phyloP scores from a whole-genome alignment of 2,888 invertebrate genomes.

The Latrodectus hesperus region DNA sequence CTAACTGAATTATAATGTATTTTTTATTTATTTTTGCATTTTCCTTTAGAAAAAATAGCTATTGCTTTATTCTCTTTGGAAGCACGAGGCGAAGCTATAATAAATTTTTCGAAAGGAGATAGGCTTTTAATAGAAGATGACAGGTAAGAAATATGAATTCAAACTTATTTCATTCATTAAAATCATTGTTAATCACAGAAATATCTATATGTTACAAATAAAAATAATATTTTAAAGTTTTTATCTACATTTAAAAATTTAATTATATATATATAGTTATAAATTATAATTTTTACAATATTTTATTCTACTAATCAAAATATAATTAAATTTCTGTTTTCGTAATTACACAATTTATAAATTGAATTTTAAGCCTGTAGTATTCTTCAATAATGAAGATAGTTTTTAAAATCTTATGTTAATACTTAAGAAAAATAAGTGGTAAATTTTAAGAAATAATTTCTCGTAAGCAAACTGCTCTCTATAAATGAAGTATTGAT shows the following conservation, averaged over 20 bases:
- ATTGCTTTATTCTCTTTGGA: constrained; percentile 96
- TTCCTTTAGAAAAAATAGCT: constrained; percentile 77
- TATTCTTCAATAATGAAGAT: too few relatives aligned
- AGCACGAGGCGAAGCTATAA: constrained; percentile 94
- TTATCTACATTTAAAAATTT: background rate
- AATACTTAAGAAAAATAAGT: too few relatives aligned
- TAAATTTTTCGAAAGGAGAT: constrained; percentile 90
- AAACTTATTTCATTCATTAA: background rate
- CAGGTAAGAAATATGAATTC: constrained; percentile 49
- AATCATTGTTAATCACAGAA: background rate
- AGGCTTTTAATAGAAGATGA: constrained; percentile 95
- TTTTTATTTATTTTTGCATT: background rate
- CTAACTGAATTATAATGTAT: background rate
- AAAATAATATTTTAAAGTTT: background rate
- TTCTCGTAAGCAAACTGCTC: too few relatives aligned
- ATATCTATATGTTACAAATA: background rate
- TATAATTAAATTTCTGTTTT: background rate
- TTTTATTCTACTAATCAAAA: background rate
- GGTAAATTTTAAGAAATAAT: too few relatives aligned
- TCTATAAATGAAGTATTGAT: too few relatives aligned
- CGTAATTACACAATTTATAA: background rate
- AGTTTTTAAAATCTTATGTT: too few relatives aligned
- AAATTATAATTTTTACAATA: too few relatives aligned
- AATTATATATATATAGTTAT: background rate
- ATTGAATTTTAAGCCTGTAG: too few relatives aligned